A percentile compares a stretch with the other conserved stretches of the same genome.
Evolutionary conservation across 2,888 invertebrate genomes (phyloP).

Genomic region (Achlya flavicornis): DNA sequence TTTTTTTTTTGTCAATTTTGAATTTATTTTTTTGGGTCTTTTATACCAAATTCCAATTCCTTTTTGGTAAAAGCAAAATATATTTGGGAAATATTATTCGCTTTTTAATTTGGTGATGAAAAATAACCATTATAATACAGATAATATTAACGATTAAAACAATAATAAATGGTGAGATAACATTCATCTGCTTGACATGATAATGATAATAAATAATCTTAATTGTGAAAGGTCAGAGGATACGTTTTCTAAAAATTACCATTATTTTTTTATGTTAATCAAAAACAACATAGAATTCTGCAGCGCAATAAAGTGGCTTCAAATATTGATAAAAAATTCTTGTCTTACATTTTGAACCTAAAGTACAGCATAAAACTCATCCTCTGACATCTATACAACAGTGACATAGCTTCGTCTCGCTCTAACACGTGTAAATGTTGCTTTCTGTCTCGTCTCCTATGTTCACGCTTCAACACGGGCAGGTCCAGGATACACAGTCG

Average conservation of each 20-base stretch:
- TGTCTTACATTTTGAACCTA: too few species aligned
- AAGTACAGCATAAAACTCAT: slow-evolving; percentile 13
- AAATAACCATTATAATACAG: background rate
- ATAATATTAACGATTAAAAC: background rate
- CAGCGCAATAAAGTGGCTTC: too few species aligned
- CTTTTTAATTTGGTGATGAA: background rate
- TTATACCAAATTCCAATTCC: background rate
- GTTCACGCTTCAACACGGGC: slow-evolving; percentile 67
- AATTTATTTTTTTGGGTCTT: slow-evolving; percentile 15
- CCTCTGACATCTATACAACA: slow-evolving; percentile 32
- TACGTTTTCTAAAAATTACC: background rate
- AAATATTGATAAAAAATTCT: too few species aligned
- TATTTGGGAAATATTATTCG: too few species aligned
- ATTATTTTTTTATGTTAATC: too few species aligned
- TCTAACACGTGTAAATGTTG: slow-evolving; percentile 82
- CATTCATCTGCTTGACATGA: slow-evolving; percentile 31
- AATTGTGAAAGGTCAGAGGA: slow-evolving; percentile 20
- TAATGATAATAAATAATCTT: slow-evolving; percentile 19
- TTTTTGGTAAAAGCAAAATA: background rate
- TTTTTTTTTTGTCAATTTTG: slow-evolving; percentile 16
- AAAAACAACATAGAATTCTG: too few species aligned
- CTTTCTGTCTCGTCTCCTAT: slow-evolving; percentile 77
- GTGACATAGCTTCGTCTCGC: slow-evolving; percentile 64
- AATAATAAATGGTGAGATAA: background rate
- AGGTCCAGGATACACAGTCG: slow-evolving; percentile 79